These are phyloP conservation scores for Galemys pyrenaicus DNA, from an alignment of 2,113 vertebrate genomes.

Conservation along the genomic window DNA sequence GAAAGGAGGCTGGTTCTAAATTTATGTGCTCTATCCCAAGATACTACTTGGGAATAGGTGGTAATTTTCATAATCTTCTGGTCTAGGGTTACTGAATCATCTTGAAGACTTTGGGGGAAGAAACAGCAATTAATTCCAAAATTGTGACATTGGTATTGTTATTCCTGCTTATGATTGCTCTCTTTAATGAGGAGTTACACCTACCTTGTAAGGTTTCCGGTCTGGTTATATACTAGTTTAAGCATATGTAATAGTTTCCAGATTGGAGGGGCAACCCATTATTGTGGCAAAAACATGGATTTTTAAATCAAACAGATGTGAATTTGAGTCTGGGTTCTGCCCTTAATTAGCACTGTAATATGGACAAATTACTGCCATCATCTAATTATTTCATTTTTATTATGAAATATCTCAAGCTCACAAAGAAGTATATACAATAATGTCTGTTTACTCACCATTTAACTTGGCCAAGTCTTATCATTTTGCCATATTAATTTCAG, in stretches of 20 bases:
- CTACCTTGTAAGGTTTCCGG: neutral
- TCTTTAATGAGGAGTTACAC: neutral
- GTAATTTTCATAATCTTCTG: neutral
- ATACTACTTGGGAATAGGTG: neutral
- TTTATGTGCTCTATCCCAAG: neutral
- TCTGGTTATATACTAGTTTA: neutral
- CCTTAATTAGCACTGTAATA: constrained; percentile 7
- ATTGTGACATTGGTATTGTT: neutral
- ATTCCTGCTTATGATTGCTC: neutral
- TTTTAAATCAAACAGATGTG: constrained; percentile 23
- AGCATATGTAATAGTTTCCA: neutral
- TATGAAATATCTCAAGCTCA: constrained; percentile 1
- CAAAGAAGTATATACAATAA: neutral
- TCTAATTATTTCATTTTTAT: constrained; percentile 16
- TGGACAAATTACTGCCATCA: neutral
- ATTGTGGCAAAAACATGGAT: neutral
- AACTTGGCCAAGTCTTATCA: neutral
- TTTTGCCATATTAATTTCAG: neutral
- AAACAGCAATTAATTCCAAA: neutral
- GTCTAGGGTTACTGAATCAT: constrained; percentile 1
- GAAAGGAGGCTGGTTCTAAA: constrained; percentile 16
- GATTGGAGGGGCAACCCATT: neutral
- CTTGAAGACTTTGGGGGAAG: neutral
- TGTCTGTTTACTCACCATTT: neutral
- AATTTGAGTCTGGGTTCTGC: neutral